Evolutionary conservation across 2,113 vertebrate species (phyloP).

Genomic region (Chloropsis hardwickii): DNA sequence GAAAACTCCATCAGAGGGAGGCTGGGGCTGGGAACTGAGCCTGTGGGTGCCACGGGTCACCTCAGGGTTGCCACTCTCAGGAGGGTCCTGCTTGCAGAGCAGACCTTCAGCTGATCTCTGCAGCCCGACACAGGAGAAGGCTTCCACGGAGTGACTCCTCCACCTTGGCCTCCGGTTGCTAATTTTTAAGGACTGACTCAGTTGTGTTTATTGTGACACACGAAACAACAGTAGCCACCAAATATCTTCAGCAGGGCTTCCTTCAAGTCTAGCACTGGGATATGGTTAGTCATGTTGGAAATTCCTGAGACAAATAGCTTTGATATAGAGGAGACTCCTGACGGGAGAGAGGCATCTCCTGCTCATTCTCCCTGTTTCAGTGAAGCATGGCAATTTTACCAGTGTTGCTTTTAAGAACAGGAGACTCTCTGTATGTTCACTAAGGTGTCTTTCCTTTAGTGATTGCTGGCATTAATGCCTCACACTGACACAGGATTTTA

Average conservation of each 20-base stretch:
- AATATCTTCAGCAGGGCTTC: neutral
- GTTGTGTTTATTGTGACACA: neutral
- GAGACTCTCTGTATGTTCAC: neutral
- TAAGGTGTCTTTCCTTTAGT: neutral
- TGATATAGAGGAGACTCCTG: neutral
- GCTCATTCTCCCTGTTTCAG: neutral
- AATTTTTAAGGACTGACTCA: neutral
- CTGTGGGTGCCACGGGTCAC: accelerated
- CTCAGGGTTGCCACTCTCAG: neutral
- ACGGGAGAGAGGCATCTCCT: neutral
- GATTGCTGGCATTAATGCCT: neutral
- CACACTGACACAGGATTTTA: neutral
- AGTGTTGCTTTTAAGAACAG: neutral
- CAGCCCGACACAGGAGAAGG: neutral
- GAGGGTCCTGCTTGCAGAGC: neutral
- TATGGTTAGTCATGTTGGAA: neutral
- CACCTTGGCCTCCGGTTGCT: neutral
- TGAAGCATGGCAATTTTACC: neutral
- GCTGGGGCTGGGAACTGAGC: neutral
- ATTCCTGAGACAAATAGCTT: neutral
- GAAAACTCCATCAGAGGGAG: neutral
- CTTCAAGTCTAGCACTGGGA: neutral
- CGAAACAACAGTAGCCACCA: neutral
- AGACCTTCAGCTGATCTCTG: no score
- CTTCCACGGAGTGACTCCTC: neutral